phyloP scores from a whole-genome alignment of 2,797 vertebrate genomes.

The Picus viridis region DNA sequence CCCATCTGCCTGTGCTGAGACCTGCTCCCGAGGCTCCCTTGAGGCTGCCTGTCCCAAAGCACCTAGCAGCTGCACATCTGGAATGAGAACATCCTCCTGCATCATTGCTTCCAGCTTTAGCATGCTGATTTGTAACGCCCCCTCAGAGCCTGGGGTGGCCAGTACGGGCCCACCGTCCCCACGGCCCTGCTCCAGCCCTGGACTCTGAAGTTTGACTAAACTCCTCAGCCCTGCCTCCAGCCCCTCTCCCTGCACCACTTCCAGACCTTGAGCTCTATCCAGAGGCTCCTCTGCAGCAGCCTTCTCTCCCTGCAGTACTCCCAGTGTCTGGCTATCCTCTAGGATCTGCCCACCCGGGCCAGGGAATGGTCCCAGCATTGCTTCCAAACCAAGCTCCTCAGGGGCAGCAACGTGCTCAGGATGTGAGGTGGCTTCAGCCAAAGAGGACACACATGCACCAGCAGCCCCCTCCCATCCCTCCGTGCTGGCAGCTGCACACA shows the following conservation, averaged over 20 bases:
- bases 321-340: not conserved
- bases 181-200: not conserved
- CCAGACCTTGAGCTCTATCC: not conserved
- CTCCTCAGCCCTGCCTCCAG: not conserved
- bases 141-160: not conserved
- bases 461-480: fast-evolving
- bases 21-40: constrained; percentile 8
- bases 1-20: not conserved
- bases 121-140: not conserved
- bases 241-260: not conserved
- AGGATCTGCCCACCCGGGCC: not conserved
- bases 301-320: not conserved
- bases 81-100: constrained; percentile 55
- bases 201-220: not conserved
- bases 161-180: fast-evolving
- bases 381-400: not conserved
- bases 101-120: not conserved
- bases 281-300: not conserved
- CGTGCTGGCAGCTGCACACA: fast-evolving
- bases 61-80: not conserved
- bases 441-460: not conserved
- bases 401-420: not conserved
- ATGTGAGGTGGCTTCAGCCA: not conserved
- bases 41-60: not conserved
- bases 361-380: not conserved